Conservation (phyloP, 53 echinoderm and acorn worm species). For the Apostichopus leukothele region DNA sequence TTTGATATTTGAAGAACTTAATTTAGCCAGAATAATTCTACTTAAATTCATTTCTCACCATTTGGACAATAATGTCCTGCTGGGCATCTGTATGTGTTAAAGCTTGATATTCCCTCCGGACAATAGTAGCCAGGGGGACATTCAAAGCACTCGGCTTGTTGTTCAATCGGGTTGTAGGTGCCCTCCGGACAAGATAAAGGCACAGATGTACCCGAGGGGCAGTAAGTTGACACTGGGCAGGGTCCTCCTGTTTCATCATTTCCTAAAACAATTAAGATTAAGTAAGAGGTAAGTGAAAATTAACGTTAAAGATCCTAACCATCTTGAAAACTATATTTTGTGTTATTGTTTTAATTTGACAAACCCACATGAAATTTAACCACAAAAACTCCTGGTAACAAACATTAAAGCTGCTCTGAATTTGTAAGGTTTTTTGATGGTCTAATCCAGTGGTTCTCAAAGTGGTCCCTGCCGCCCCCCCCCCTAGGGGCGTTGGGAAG, state of each 20-base stretch:
- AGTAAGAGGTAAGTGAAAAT: too few relatives aligned
- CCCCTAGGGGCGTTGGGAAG: too few relatives aligned
- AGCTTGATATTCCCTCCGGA: constrained; percentile 71
- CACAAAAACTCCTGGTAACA: background rate
- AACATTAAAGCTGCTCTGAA: background rate
- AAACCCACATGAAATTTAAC: background rate
- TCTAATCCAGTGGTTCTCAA: too few relatives aligned
- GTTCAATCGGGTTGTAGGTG: constrained; percentile 79
- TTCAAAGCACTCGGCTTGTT: constrained; percentile 78
- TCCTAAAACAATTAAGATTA: constrained; percentile 23
- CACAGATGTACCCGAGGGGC: constrained; percentile 75
- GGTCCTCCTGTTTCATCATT: constrained; percentile 80
- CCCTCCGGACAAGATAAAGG: constrained; percentile 78
- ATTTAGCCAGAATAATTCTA: background rate
- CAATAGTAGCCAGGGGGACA: constrained; percentile 88
- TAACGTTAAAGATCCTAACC: too few relatives aligned
- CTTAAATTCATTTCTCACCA: constrained; percentile 56
- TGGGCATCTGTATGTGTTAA: constrained; percentile 70
- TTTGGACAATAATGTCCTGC: constrained; percentile 92
- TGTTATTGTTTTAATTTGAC: background rate
- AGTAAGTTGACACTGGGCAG: constrained; percentile 80
- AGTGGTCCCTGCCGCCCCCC: too few relatives aligned
- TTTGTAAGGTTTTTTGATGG: too few relatives aligned
- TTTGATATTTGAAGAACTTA: too few relatives aligned
- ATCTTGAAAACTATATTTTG: background rate